phyloP scores from a whole-genome alignment of 2,888 invertebrate genomes.

The Onthophagus sagittarius region DNA sequence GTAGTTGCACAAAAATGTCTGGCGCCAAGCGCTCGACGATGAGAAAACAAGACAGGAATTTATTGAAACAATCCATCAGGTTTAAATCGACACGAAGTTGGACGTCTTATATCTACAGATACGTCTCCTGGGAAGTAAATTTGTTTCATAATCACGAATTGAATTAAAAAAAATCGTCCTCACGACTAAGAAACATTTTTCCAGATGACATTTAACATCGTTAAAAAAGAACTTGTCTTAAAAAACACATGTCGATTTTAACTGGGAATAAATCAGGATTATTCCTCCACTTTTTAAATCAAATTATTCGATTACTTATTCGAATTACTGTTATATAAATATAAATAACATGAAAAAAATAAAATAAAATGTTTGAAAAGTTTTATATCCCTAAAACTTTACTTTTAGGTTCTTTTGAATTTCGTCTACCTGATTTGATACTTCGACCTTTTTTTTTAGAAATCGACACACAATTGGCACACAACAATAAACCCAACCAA shows the following conservation, averaged over 20 bases:
- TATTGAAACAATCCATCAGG: background rate
- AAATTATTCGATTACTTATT: too few species aligned
- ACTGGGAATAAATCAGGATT: background rate
- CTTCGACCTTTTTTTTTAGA: background rate
- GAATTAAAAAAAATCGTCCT: background rate
- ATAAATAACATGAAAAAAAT: too few species aligned
- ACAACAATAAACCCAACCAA: background rate
- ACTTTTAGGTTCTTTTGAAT: background rate
- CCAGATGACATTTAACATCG: background rate
- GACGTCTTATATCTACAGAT: background rate
- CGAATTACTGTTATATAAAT: too few species aligned
- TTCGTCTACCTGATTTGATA: background rate
- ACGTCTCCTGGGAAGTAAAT: background rate
- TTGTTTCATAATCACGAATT: background rate
- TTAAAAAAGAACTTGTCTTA: slow-evolving; percentile 5
- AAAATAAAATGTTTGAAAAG: too few species aligned
- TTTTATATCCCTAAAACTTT: background rate
- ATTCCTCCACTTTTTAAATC: too few species aligned
- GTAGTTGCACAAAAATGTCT: background rate
- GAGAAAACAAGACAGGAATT: background rate
- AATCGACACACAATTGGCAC: background rate
- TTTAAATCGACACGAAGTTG: background rate
- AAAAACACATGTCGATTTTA: background rate
- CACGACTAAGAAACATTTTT: background rate
- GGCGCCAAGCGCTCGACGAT: background rate